Evolutionary conservation across 2,113 vertebrate species (phyloP).

Genomic region (Verasper variegatus): DNA sequence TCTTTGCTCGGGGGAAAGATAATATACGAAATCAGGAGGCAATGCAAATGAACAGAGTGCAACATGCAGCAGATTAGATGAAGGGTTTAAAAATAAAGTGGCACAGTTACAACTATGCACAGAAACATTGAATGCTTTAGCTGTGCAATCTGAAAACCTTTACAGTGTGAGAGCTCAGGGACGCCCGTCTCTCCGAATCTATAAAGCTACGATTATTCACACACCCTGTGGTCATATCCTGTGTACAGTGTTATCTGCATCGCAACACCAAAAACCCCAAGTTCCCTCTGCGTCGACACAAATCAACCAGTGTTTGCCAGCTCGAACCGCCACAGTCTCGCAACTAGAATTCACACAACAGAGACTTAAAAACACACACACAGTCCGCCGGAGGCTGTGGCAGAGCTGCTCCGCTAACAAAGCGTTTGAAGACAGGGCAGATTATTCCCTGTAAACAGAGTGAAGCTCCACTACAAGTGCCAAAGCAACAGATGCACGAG

Average conservation of each 20-base stretch:
- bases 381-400: background rate
- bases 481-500: conserved; percentile 57
- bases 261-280: background rate
- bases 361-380: background rate
- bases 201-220: conserved; percentile 15
- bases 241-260: background rate
- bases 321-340: background rate
- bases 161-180: no score
- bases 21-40: background rate
- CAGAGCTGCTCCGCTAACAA: conserved; percentile 12
- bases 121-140: background rate
- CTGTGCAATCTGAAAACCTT: conserved; percentile 8
- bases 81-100: background rate
- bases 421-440: background rate
- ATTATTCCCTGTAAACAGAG: conserved; percentile 37
- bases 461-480: conserved; percentile 29
- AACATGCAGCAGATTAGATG: background rate
- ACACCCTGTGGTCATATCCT: background rate
- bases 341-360: background rate
- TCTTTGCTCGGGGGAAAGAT: no score
- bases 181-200: conserved; percentile 5
- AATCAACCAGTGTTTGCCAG: background rate
- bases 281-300: background rate
- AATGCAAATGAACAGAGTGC: background rate
- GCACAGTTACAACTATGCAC: background rate